Evolutionary conservation across 2,797 vertebrate species (phyloP).

Genomic region (Macropodus opercularis): DNA sequence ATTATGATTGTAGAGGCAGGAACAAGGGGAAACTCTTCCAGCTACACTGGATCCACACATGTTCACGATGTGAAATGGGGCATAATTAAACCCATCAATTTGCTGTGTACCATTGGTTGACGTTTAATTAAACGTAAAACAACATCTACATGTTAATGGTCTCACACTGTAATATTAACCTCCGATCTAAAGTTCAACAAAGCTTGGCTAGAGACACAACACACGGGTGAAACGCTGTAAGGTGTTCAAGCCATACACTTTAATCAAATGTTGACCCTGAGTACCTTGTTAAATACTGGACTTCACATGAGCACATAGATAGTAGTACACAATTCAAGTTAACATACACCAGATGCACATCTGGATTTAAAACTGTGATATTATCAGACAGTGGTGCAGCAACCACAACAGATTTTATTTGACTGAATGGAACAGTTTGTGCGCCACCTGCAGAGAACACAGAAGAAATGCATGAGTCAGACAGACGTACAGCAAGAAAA

Average conservation of each 20-base stretch:
- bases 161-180: too few relatives aligned
- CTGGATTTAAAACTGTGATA: conserved; percentile 54
- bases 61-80: too few relatives aligned
- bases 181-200: too few relatives aligned
- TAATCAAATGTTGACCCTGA: conserved; percentile 54
- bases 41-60: too few relatives aligned
- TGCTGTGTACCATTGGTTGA: too few relatives aligned
- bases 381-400: conserved; percentile 21
- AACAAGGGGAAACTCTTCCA: too few relatives aligned
- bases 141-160: too few relatives aligned
- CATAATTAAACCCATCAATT: too few relatives aligned
- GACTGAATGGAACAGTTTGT: conserved; percentile 81
- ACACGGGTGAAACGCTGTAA: too few relatives aligned
- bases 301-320: conserved; percentile 55
- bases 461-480: conserved; percentile 5
- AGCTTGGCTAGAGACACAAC: too few relatives aligned
- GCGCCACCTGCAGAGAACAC: conserved; percentile 73
- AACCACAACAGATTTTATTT: conserved; percentile 68
- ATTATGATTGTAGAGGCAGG: too few relatives aligned
- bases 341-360: conserved; percentile 60
- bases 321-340: conserved; percentile 44
- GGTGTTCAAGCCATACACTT: conserved; percentile 44
- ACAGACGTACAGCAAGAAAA: not conserved
- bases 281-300: conserved; percentile 48
- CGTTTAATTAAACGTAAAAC: too few relatives aligned